Evolutionary conservation across 2,888 invertebrate species (phyloP), one percentile per base, ranked within the genome.

Genomic region (Latrodectus hesperus): DNA sequence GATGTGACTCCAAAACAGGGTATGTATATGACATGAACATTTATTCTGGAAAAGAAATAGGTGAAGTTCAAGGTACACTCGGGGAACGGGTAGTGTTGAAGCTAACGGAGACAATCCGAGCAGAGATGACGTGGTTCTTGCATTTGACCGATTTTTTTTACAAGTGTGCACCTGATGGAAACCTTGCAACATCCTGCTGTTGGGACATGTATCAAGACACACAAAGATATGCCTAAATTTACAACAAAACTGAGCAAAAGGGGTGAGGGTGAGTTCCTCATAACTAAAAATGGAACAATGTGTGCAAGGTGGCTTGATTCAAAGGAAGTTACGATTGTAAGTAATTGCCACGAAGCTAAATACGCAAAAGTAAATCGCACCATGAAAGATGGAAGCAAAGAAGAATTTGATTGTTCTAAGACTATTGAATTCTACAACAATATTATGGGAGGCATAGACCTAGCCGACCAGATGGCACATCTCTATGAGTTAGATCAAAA

Each of bases 251-350:
- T 73, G 17, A 73, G 55, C 52, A 10, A 73, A 51, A 77, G 67
- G 17, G 77, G 67, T 65, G 77, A 77, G 49, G 49, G 38, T 51
- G 9, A 67, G 65, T 77, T 65, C 65, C 17, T 77, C 60, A 26
- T 64, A 75, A 79, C 71, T 72, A 70, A 55, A 71, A 79, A 81
- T 73, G 73, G 73, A 81, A 81, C 67, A 73, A 52, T 81, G 52
- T 81, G 73, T 65, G 53, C 73, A 16, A 81, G 81, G 38, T 73
- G 81, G 81, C 26, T n/a, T n/a, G n/a, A n/a, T n/a, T n/a, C n/a
- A n/a, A n/a, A n/a, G n/a, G n/a, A n/a, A n/a, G n/a, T n/a, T n/a
- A n/a, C n/a, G n/a, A n/a, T n/a, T n/a, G n/a, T 81, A 70, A 73
- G 73, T 81, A 73, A 81, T 74, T 73, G 53, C 70, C 81, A 81